Evolutionary conservation across 2,113 vertebrate species (phyloP), one percentile per base, ranked within the genome.

Genomic region (Dunckerocampus dactyliophorus): DNA sequence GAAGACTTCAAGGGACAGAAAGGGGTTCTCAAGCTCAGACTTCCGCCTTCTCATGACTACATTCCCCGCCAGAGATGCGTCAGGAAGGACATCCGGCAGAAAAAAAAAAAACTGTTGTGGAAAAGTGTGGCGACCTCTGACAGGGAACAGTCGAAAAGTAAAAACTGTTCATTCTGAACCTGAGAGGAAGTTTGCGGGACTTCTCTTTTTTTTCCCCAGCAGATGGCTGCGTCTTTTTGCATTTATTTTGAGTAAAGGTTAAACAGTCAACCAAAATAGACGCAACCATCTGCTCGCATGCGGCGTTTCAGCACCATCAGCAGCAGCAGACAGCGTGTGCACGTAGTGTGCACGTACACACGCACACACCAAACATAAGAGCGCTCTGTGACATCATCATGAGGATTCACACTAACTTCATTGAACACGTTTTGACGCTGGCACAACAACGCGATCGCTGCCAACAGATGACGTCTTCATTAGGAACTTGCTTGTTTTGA

Each of bases 201-300:
- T 65, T 65, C 42, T 13, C 39, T 47, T 42, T 39, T 49, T 34
- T 39, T 28, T 72, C 34, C 39, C 12, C 52, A 53, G 57, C 83
- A 83, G 78, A 81, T 77, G 80, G 74, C 55, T 45, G 15, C 7
- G 65, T 77, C 74, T 75, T 63, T 69, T 80, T 77, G 65, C 62
- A 71, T 75, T 76, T 75, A 68, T 67, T 74, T 34, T 76, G 45
- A 73, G 59, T 68, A 74, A 81, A 79, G 75, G 84, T 82, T 84
- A 79, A 79, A 71, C 53, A 51, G 61, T 70, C 53, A 79, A 68
- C 68, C 50, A 68, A 79, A 77, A 79, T 67, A 77, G 73, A 54
- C n/a, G 8, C 0, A 0, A 34, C 81, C 79, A 84, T 82, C 79
- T 84, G 84, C 49, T 72, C 58, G 8, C 43, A 54, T 12, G 53